These are phyloP conservation scores for Halocynthia aurantium DNA, from an alignment of 23 tunicate species.

Conservation along the genomic window DNA sequence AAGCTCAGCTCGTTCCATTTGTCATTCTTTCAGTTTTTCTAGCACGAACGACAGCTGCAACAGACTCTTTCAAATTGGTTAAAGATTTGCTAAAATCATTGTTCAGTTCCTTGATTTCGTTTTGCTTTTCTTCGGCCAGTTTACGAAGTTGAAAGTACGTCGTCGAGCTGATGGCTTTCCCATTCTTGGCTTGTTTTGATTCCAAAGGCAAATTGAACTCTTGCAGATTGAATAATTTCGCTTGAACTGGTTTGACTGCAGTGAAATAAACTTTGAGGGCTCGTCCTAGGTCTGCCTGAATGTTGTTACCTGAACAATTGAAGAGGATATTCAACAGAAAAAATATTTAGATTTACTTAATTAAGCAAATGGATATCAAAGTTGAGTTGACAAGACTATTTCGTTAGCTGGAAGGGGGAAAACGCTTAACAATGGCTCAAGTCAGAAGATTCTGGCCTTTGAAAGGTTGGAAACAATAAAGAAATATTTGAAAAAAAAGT, in stretches of 20 bases:
- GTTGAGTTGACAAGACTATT: no score
- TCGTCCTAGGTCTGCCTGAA: conserved; percentile 63
- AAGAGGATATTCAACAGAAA: background rate
- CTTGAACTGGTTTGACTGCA: conserved; percentile 42
- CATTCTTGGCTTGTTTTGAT: conserved; percentile 1
- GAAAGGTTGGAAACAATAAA: no score
- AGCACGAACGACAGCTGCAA: conserved; percentile 33
- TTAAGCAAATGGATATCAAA: background rate
- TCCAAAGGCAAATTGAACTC: conserved; percentile 7
- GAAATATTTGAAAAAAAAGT: no score
- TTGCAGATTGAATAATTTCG: conserved; percentile 20
- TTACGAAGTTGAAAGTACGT: conserved; percentile 7
- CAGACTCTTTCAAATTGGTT: conserved; percentile 26
- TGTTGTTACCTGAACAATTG: conserved; percentile 8
- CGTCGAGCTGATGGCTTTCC: background rate
- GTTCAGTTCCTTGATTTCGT: conserved; percentile 17
- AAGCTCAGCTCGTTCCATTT: background rate
- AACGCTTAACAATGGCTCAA: background rate
- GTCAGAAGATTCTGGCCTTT: no score
- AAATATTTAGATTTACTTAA: background rate
- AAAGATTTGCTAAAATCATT: conserved; percentile 31
- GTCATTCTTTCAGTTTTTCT: conserved; percentile 35
- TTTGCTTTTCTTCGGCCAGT: background rate
- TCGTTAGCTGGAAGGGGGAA: background rate
- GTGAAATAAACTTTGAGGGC: conserved; percentile 50